These are phyloP conservation scores for Erebia palarica DNA, from an alignment of 2,888 invertebrate species.

Conservation along the genomic window DNA sequence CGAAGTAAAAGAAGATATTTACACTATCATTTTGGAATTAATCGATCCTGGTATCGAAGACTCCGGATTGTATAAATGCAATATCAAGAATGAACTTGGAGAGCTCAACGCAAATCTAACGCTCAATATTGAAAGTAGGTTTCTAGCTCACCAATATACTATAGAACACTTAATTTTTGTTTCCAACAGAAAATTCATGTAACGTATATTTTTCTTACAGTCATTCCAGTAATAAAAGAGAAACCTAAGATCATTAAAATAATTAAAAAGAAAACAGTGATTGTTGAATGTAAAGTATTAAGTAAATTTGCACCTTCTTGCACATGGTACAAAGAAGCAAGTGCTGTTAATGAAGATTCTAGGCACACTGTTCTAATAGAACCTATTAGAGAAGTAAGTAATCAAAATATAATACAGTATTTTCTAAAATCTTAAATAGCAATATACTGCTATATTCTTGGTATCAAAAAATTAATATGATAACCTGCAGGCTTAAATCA, in stretches of 20 bases:
- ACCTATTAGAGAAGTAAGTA: slow-evolving; percentile 88
- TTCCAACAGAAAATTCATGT: slow-evolving; percentile 7
- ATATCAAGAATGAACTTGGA: slow-evolving; percentile 97
- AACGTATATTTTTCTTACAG: slow-evolving; percentile 64
- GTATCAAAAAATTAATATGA: not conserved
- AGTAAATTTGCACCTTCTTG: slow-evolving; percentile 96
- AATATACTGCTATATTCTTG: not conserved
- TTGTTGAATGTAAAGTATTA: slow-evolving; percentile 96
- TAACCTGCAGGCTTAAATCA: not conserved
- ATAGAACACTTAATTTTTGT: not conserved
- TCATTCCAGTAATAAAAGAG: slow-evolving; percentile 96
- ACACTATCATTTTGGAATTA: slow-evolving; percentile 93
- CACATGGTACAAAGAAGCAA: slow-evolving; percentile 95
- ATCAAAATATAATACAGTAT: not conserved
- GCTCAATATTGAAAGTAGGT: slow-evolving; percentile 98
- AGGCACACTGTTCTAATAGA: slow-evolving; percentile 90
- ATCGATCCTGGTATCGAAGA: slow-evolving; percentile 96
- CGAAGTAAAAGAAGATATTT: slow-evolving; percentile 90
- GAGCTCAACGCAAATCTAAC: slow-evolving; percentile 98
- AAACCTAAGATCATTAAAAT: slow-evolving; percentile 95
- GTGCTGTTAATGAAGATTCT: slow-evolving; percentile 88
- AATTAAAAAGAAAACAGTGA: slow-evolving; percentile 94
- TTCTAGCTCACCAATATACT: not conserved
- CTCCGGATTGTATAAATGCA: slow-evolving; percentile 98
- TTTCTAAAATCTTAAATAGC: not conserved